phyloP scores from a whole-genome alignment of 2,888 invertebrate genomes.

The Agelastica alni region DNA sequence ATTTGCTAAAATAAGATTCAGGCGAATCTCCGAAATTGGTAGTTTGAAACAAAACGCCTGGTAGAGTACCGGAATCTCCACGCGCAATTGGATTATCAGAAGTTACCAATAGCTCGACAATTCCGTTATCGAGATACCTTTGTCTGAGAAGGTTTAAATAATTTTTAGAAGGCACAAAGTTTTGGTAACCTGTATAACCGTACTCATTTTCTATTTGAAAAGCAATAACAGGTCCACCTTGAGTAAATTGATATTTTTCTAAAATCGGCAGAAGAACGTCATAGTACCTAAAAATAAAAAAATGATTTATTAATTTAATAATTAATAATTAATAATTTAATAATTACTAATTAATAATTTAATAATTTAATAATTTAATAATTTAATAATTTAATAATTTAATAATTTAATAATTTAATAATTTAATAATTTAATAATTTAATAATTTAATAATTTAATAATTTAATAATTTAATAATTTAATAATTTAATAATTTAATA shows the following conservation, averaged over 20 bases:
- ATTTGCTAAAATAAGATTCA: constrained; percentile 27
- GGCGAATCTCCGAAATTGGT: constrained; percentile 34
- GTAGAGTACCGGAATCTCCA: constrained; percentile 7
- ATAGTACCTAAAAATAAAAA: constrained; percentile 55
- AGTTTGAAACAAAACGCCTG: constrained; percentile 27
- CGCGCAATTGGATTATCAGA: constrained; percentile 43
- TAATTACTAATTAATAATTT: no score
- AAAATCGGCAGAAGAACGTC: constrained; percentile 59
- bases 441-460: no score
- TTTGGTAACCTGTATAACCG: constrained; percentile 56
- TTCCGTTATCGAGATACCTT: constrained; percentile 48
- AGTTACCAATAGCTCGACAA: constrained; percentile 59
- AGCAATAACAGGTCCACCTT: constrained; percentile 86
- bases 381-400: no score
- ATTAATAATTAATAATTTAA: constrained; percentile 50
- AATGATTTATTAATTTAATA: constrained; percentile 19
- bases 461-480: no score
- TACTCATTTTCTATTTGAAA: constrained; percentile 78
- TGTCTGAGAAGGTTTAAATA: constrained; percentile 57
- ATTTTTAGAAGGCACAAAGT: constrained; percentile 45
- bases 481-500: no score
- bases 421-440: no score
- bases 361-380: no score
- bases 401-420: no score
- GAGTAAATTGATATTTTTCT: constrained; percentile 62